Conservation (phyloP, 2,888 invertebrate species). For the Himalopsyche kuldschensis region DNA sequence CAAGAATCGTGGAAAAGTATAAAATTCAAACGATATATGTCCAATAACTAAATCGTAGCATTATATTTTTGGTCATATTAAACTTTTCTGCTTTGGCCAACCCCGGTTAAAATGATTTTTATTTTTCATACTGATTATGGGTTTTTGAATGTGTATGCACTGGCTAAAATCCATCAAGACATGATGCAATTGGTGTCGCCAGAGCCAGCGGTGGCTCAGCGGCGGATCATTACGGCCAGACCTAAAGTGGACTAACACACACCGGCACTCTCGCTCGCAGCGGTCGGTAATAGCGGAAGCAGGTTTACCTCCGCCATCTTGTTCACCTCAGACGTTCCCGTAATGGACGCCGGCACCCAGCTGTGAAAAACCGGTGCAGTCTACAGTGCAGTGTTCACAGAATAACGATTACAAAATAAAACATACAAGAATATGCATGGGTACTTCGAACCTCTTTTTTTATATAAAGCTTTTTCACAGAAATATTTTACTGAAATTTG, state of each 20-base stretch:
- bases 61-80: too few relatives aligned
- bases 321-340: slow-evolving; percentile 23
- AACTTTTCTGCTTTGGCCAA: too few relatives aligned
- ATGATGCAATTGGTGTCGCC: not conserved
- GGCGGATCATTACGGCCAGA: not conserved
- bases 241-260: slow-evolving; percentile 12
- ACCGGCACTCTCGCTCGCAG: slow-evolving; percentile 32
- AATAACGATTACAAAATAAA: not conserved
- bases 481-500: too few relatives aligned
- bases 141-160: not conserved
- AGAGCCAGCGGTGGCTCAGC: not conserved
- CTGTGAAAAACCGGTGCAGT: slow-evolving; percentile 22
- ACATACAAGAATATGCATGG: not conserved
- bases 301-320: slow-evolving; percentile 34
- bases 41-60: too few relatives aligned
- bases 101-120: too few relatives aligned
- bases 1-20: too few relatives aligned
- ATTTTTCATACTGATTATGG: too few relatives aligned
- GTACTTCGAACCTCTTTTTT: not conserved
- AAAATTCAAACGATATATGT: too few relatives aligned
- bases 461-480: not conserved
- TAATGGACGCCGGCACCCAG: slow-evolving; percentile 25
- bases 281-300: slow-evolving; percentile 38
- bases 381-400: not conserved
- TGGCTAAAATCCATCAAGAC: not conserved